Evolutionary conservation across 2,113 vertebrate species (phyloP).

Genomic region (Illadopsis cleaveri): DNA sequence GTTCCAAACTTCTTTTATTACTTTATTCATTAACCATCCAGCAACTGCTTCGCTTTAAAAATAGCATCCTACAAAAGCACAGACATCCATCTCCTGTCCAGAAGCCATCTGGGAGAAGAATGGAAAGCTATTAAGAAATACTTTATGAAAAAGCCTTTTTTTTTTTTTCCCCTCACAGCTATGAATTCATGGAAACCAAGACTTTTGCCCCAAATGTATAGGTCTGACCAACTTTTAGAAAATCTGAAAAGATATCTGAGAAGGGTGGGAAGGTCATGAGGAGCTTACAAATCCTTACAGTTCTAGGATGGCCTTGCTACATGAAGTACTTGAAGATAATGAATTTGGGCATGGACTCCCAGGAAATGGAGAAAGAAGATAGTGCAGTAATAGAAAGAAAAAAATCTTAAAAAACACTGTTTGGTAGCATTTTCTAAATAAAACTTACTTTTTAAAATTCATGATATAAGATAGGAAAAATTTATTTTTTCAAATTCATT

Average conservation of each 20-base stretch:
- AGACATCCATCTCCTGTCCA: constrained; percentile 63
- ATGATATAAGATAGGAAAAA: not conserved
- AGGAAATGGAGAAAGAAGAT: not conserved
- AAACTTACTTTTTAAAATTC: not conserved
- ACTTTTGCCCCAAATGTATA: not conserved
- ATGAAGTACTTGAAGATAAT: not conserved
- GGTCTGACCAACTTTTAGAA: not conserved
- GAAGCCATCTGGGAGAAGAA: constrained; percentile 55
- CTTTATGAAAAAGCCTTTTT: not conserved
- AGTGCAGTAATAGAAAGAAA: not conserved
- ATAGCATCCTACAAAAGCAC: constrained; percentile 47
- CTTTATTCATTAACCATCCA: constrained; percentile 44
- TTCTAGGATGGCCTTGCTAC: not conserved
- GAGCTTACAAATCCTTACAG: not conserved
- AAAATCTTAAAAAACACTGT: not conserved
- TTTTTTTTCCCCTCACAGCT: not conserved
- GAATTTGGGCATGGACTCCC: not conserved
- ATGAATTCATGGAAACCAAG: not conserved
- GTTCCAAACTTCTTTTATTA: constrained; percentile 35
- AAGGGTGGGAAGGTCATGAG: not conserved
- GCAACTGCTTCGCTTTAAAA: constrained; percentile 42
- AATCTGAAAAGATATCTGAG: not conserved
- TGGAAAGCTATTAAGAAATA: constrained; percentile 50
- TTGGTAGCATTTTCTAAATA: not conserved
- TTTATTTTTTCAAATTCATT: not conserved